These are phyloP conservation scores for Nezara viridula DNA, from an alignment of 2,888 invertebrate species.

Conservation along the genomic window DNA sequence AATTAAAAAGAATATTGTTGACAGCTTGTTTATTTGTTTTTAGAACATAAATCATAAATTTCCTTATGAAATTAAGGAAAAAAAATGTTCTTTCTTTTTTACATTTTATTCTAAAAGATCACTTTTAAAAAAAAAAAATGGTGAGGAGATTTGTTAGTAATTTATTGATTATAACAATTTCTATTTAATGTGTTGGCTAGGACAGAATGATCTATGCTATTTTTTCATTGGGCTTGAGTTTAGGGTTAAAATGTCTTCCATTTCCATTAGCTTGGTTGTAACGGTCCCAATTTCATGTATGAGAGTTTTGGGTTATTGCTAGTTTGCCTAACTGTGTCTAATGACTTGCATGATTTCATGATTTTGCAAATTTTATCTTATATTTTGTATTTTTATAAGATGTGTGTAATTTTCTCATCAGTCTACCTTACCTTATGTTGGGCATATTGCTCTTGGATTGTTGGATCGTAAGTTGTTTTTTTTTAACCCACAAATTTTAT, in stretches of 20 bases:
- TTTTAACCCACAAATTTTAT: too few relatives aligned
- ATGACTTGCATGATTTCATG: neutral
- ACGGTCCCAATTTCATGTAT: neutral
- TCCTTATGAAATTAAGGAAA: neutral
- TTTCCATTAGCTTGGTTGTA: neutral
- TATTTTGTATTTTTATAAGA: constrained; percentile 33
- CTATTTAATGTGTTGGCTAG: neutral
- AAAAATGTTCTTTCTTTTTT: too few relatives aligned
- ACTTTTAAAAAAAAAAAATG: neutral
- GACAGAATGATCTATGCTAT: neutral
- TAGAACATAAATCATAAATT: neutral
- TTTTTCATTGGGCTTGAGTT: neutral
- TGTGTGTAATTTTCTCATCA: neutral
- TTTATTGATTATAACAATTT: neutral
- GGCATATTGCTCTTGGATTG: neutral
- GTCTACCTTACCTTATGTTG: neutral
- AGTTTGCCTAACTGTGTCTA: neutral
- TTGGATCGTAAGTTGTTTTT: neutral
- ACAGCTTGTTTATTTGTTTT: neutral
- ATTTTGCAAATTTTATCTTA: neutral
- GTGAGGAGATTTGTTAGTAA: neutral
- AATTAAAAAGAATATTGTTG: neutral
- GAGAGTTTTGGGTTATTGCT: neutral
- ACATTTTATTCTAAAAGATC: neutral
- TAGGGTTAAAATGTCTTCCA: neutral